Evolutionary conservation across 2,797 vertebrate genomes (phyloP).

Genomic region (Epinephelus awoara): DNA sequence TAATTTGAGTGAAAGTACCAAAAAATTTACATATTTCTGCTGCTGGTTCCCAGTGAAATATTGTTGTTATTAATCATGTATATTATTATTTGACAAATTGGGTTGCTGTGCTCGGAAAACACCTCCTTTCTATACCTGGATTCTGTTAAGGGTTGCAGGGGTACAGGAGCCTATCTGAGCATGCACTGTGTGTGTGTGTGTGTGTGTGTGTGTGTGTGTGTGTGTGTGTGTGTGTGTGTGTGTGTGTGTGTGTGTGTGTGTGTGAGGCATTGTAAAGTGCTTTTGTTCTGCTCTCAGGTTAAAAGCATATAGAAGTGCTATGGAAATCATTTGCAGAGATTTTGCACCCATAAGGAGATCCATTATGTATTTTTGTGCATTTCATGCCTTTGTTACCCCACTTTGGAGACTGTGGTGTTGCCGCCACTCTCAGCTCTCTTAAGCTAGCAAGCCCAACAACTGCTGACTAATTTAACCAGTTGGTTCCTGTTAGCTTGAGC

Average conservation of each 20-base stretch:
- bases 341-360: neutral
- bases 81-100: constrained; percentile 43
- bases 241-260: constrained; percentile 37
- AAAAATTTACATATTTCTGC: constrained; percentile 33
- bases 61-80: constrained; percentile 30
- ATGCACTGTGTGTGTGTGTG: constrained; percentile 7
- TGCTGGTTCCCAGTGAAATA: constrained; percentile 31
- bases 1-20: constrained; percentile 63
- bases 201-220: constrained; percentile 29
- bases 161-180: constrained; percentile 31
- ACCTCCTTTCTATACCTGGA: constrained; percentile 3
- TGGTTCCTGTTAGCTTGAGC: too few species aligned
- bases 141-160: constrained; percentile 18
- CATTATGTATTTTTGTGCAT: constrained; percentile 1
- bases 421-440: too few species aligned
- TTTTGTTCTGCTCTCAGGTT: constrained; percentile 50
- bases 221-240: constrained; percentile 37
- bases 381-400: neutral
- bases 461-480: too few species aligned
- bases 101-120: constrained; percentile 15
- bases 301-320: constrained; percentile 24
- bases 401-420: neutral
- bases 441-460: too few species aligned
- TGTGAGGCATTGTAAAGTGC: constrained; percentile 38
- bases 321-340: constrained; percentile 18